Base-by-base conservation (phyloP, 2,888 invertebrate species). In the Epistrophe eligans region DNA sequence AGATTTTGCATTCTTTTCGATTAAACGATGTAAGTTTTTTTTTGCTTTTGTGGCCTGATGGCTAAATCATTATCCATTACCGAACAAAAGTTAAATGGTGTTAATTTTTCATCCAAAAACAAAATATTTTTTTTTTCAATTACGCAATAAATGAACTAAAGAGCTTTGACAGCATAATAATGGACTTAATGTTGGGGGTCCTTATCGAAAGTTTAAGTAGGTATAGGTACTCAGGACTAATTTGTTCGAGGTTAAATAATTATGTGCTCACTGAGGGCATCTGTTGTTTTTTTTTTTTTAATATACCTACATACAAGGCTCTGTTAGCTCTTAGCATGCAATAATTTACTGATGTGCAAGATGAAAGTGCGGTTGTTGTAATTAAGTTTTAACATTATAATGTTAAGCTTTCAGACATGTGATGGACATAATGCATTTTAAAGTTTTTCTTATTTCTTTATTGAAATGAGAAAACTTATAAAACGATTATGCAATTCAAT, bases 21-120 rank as follows among this genome's bases (percentile, higher is more conserved):
- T 40, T 60, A 40, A 38, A 62, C 43, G 40, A 43, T 35, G 58
- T 17, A 38, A 35, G 58, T 38, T 35, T n/a, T 58, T 66, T 19
- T 58, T 66, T 19, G 10, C n/a, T 58, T 57, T 45, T 32, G n/a
- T 74, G 19, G 32, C 58, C 60, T 60, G 38, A 24, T 40, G 57
- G 43, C 57, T 64, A 52, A 83, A 66, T 58, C 70, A 76, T 24
- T 24, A 24, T 3, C 2, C 24, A 24, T 71, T 64, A 71, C 80
- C 35, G 58, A 38, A 71, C 50, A 52, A 52, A 67, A 67, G 64
- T 77, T 81, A 81, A 81, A 67, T 60, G 81, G 62, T 73, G 73
- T 73, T 77, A 85, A 85, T 85, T 67, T 73, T 67, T 77, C 84
- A 85, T 80, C 57, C 32, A 60, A 55, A 62, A 19, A 2, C 9